Evolutionary conservation across 2,113 vertebrate genomes (phyloP).

Genomic region (Candoia aspera): DNA sequence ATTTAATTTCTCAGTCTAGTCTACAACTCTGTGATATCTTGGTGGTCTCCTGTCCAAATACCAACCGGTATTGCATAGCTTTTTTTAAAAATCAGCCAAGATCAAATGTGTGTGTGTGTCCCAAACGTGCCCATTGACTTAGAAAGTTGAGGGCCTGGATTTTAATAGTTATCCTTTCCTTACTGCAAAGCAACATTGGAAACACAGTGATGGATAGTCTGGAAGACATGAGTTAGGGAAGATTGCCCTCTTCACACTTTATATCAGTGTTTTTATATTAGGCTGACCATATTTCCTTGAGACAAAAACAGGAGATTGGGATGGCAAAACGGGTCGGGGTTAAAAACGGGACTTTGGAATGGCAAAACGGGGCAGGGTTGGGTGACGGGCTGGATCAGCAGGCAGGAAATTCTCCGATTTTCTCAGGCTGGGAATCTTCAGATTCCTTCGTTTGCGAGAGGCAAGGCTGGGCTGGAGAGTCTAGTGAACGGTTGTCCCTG

Average conservation of each 20-base stretch:
- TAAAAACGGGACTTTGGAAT: too few species aligned
- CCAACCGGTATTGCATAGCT: not conserved
- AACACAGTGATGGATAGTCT: not conserved
- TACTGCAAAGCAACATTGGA: not conserved
- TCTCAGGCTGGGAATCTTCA: too few species aligned
- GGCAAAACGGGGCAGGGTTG: too few species aligned
- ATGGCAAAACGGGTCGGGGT: too few species aligned
- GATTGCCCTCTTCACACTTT: not conserved
- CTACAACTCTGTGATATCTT: not conserved
- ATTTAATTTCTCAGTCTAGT: not conserved
- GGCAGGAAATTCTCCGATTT: too few species aligned
- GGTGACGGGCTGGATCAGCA: too few species aligned
- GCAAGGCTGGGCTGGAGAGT: too few species aligned
- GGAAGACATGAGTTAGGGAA: not conserved
- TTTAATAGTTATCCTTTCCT: not conserved
- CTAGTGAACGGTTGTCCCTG: too few species aligned
- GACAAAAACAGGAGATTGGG: too few species aligned
- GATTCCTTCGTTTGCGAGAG: too few species aligned
- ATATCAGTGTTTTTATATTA: not conserved
- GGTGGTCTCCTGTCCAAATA: not conserved
- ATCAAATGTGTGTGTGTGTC: not conserved
- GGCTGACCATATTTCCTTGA: too few species aligned
- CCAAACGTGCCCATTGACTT: not conserved
- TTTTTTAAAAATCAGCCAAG: not conserved
- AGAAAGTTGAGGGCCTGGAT: not conserved